Percentiles rank a stretch among this genome's conserved stretches.
phyloP scores from a whole-genome alignment of 2,113 vertebrate species.

The Calidris pugnax region DNA sequence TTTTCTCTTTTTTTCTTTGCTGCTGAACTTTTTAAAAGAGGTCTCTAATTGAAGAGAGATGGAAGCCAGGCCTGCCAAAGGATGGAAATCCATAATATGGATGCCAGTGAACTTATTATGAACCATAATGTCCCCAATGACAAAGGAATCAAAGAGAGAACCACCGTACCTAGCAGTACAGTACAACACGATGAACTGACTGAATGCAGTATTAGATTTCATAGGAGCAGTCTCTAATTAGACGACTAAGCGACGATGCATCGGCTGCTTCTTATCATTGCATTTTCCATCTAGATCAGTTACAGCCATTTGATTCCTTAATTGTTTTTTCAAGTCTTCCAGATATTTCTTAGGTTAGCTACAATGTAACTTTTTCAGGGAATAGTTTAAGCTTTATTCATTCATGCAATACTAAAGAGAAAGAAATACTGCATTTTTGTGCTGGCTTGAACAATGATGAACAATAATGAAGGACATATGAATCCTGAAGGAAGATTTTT shows the following conservation, averaged over 20 bases:
- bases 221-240: constrained; percentile 80
- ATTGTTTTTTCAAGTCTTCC: constrained; percentile 91
- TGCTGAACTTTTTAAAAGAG: constrained; percentile 72
- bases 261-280: constrained; percentile 82
- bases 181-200: constrained; percentile 74
- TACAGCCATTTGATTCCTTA: constrained; percentile 86
- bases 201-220: constrained; percentile 84
- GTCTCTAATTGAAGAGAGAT: constrained; percentile 86
- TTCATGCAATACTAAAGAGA: constrained; percentile 90
- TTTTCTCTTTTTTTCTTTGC: constrained; percentile 21
- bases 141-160: constrained; percentile 82
- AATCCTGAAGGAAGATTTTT: constrained; percentile 85
- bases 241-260: constrained; percentile 75
- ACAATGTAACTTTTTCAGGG: constrained; percentile 88
- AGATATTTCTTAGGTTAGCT: constrained; percentile 87
- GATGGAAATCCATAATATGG: constrained; percentile 92
- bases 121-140: constrained; percentile 77
- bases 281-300: constrained; percentile 85
- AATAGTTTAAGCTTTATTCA: constrained; percentile 92
- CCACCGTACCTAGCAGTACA: constrained; percentile 76
- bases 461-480: constrained; percentile 87
- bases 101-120: constrained; percentile 87
- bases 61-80: constrained; percentile 95
- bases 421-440: constrained; percentile 87
- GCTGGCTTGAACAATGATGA: constrained; percentile 84